phyloP scores from a whole-genome alignment of 2,797 vertebrate species.

The Oryzias sinensis region DNA sequence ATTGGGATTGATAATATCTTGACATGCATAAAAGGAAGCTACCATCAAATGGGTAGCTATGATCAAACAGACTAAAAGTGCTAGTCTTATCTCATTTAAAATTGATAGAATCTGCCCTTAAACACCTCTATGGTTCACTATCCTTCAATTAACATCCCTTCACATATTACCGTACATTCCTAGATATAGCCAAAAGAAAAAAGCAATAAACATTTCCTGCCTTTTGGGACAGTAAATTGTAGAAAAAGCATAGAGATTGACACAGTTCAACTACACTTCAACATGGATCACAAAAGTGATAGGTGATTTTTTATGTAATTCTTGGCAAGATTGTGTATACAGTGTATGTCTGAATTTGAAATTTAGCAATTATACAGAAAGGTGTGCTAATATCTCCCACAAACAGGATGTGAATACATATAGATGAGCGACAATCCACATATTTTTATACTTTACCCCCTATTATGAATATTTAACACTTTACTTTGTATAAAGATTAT shows the following conservation, averaged over 20 bases:
- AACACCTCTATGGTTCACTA: neutral
- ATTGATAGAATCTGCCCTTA: neutral
- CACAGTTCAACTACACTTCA: too few species aligned
- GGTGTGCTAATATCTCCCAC: constrained; percentile 3
- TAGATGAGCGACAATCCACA: constrained; percentile 1
- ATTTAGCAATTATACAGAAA: constrained; percentile 1
- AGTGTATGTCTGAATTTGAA: neutral
- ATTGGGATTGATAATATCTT: too few species aligned
- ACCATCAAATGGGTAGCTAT: too few species aligned
- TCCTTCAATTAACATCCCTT: neutral
- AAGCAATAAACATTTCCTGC: too few species aligned
- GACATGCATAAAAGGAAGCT: too few species aligned
- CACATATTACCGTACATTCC: neutral
- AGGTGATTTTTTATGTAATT: neutral
- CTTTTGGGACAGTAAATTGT: too few species aligned
- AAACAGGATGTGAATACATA: constrained; percentile 20
- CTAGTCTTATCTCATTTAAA: neutral
- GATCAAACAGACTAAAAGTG: neutral
- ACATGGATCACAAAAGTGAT: neutral
- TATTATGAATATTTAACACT: constrained; percentile 37
- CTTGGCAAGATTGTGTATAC: neutral
- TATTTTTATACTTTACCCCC: constrained; percentile 26
- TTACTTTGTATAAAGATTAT: constrained; percentile 39
- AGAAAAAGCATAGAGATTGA: too few species aligned
- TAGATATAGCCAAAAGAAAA: too few species aligned